phyloP scores from a whole-genome alignment of 2,113 vertebrate species.

The Cavia porcellus region DNA sequence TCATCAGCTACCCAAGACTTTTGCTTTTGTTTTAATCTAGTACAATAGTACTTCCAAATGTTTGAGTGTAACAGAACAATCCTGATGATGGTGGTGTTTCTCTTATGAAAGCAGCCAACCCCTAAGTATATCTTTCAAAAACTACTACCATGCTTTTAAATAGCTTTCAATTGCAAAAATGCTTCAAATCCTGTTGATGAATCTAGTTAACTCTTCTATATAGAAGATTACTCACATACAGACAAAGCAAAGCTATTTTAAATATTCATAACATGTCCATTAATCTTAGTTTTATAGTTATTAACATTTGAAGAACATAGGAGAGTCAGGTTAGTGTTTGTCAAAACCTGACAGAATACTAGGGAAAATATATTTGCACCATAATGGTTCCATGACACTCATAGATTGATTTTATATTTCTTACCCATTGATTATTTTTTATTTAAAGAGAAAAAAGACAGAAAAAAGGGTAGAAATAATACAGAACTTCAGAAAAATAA shows the following conservation, averaged over 20 bases:
- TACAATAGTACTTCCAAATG: not conserved
- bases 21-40: not conserved
- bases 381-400: not conserved
- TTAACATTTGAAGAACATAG: not conserved
- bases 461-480: no score
- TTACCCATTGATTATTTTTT: no score
- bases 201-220: not conserved
- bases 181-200: not conserved
- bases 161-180: not conserved
- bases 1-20: not conserved
- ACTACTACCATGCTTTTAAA: not conserved
- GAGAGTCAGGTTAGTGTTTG: not conserved
- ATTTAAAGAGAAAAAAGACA: no score
- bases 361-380: not conserved
- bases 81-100: not conserved
- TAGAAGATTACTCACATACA: not conserved
- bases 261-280: not conserved
- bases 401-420: not conserved
- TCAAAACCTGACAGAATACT: constrained; percentile 10
- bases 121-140: not conserved
- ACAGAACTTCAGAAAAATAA: no score
- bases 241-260: not conserved
- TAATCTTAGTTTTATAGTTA: not conserved
- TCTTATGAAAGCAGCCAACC: not conserved
- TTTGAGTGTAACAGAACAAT: not conserved